Conservation (phyloP, 2,113 vertebrate genomes). For the Sigmodon hispidus region DNA sequence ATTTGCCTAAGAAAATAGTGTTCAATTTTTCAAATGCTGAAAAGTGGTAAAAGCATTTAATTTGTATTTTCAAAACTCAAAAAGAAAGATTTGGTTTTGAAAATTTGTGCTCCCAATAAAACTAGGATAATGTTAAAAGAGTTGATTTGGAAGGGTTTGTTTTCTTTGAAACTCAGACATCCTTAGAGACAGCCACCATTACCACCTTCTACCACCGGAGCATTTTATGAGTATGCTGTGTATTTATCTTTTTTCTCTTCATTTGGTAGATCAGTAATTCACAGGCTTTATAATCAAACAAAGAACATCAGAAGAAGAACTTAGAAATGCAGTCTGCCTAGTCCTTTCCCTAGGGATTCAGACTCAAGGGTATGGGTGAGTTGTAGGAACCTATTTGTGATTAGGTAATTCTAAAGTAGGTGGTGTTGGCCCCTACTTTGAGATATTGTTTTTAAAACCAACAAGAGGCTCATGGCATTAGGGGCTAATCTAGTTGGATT, state of each 20-base stretch:
- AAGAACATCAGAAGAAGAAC: neutral
- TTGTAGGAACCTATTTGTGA: slow-evolving; percentile 18
- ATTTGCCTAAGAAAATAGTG: neutral
- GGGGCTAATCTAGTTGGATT: neutral
- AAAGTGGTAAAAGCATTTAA: slow-evolving; percentile 41
- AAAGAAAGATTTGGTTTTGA: slow-evolving; percentile 1
- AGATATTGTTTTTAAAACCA: slow-evolving; percentile 36
- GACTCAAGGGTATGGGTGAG: neutral
- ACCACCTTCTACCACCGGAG: neutral
- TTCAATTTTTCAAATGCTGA: neutral
- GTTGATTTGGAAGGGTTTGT: slow-evolving; percentile 41
- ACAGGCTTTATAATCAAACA: neutral
- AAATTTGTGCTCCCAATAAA: slow-evolving; percentile 15
- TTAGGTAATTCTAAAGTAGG: neutral
- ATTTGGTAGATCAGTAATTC: neutral
- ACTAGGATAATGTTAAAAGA: neutral
- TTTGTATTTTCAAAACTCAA: neutral
- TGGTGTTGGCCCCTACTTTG: neutral
- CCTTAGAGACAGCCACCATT: neutral
- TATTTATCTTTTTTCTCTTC: neutral
- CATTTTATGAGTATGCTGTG: neutral
- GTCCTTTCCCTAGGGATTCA: neutral
- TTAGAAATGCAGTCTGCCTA: neutral
- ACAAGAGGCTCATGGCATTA: neutral
- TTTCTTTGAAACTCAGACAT: neutral